phyloP scores from a whole-genome alignment of 2,797 vertebrate genomes.

The Platyrinchus mystaceus region DNA sequence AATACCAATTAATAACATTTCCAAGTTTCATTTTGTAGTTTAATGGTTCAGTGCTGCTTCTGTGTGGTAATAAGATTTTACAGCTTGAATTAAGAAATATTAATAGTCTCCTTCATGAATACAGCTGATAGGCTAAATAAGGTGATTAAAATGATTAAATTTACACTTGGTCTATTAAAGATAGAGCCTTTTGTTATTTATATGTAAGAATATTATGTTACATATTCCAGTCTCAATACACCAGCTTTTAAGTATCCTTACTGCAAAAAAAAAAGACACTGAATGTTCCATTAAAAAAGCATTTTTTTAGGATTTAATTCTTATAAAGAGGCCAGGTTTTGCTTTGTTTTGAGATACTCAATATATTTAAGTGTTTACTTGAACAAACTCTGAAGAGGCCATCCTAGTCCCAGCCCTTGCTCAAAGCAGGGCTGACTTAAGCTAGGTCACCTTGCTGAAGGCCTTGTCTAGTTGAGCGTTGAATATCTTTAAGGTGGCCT shows the following conservation, averaged over 20 bases:
- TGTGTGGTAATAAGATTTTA: slow-evolving; percentile 20
- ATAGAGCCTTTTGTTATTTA: background rate
- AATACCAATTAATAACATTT: slow-evolving; percentile 47
- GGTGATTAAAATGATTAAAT: slow-evolving; percentile 8
- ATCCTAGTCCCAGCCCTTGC: background rate
- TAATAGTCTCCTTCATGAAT: background rate
- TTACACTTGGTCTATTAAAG: background rate
- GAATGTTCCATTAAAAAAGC: background rate
- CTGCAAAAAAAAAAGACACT: background rate
- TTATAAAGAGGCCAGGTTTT: background rate
- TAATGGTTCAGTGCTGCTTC: slow-evolving; percentile 28
- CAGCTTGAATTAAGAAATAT: background rate
- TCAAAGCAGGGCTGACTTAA: background rate
- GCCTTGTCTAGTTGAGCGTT: background rate
- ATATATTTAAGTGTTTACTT: background rate
- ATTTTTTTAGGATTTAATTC: background rate
- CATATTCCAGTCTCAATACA: background rate
- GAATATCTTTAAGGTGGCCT: background rate
- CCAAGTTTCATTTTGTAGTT: slow-evolving; percentile 25
- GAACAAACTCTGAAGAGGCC: background rate
- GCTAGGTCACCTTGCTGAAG: background rate
- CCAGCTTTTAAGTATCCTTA: background rate
- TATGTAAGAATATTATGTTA: background rate
- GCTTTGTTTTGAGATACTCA: background rate
- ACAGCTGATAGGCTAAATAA: slow-evolving; percentile 13